Conservation (phyloP, 2,113 vertebrate genomes). For the Triplophysa tibetana region DNA sequence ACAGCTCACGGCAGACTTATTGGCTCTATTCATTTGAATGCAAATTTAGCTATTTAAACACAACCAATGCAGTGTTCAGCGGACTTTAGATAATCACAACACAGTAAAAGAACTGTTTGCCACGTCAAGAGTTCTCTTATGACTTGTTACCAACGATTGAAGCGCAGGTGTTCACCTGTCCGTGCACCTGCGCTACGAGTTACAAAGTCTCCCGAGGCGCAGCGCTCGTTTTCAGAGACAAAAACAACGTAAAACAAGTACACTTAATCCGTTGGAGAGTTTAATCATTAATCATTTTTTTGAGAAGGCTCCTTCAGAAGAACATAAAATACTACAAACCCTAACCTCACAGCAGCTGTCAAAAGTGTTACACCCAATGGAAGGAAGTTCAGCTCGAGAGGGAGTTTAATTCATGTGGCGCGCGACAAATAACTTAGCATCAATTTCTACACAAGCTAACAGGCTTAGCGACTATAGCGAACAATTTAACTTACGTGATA, state of each 20-base stretch:
- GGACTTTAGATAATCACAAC: slow-evolving; percentile 16
- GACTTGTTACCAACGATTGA: not conserved
- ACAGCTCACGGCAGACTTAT: not conserved
- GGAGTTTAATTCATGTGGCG: not conserved
- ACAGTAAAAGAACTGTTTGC: slow-evolving; percentile 1
- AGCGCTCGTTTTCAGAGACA: not conserved
- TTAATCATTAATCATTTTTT: slow-evolving; percentile 12
- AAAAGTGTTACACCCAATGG: not conserved
- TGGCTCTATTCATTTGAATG: slow-evolving; percentile 16
- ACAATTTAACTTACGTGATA: slow-evolving; percentile 14
- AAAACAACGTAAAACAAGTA: not conserved
- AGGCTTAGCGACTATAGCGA: slow-evolving; percentile 15
- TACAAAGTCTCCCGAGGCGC: not conserved
- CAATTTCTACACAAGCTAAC: slow-evolving; percentile 19
- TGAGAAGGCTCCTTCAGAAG: not conserved
- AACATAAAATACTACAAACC: not conserved
- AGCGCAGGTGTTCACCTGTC: slow-evolving; percentile 30
- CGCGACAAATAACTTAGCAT: not conserved
- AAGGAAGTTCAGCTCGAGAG: not conserved
- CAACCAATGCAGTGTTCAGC: not conserved
- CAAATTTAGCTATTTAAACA: not conserved
- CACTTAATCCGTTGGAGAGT: slow-evolving; percentile 18
- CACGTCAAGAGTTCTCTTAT: not conserved
- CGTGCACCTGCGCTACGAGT: slow-evolving; percentile 34
- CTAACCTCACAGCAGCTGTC: not conserved